Evolutionary conservation across 1,140 invertebrate genomes (phyloP), one percentile per base, ranked within the genome.

Genomic region (Asobara japonica): DNA sequence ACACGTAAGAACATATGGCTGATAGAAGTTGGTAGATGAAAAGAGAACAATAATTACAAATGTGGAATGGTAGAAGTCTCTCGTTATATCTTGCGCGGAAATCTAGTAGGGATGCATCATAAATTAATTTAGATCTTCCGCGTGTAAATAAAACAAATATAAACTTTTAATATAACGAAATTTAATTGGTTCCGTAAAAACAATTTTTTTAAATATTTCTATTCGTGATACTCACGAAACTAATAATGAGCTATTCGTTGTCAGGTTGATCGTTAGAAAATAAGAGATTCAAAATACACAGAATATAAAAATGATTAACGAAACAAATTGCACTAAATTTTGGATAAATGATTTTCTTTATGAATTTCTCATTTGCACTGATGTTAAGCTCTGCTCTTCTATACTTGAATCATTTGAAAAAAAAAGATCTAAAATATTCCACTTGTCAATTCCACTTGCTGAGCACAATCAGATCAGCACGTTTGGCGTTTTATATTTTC

Each of bases 321-420:
- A 56, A 25, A 45, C 8, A 45, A 45, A 56, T 56, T 56, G 51
- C 51, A 56, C 51, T 25, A 56, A 56, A 56, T 56, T 56, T 56
- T 25, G 6, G 1, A 56, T 56, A 8, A 25, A 25, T 10, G 11
- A 56, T 56, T 56, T 25, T 2, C 18, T 56, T 11, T 11, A 51
- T 51, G 6, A 20, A 51, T 51, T 20, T 3, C 18, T 51, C 18
- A n/a, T 45, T 45, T 45, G 13, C n/a, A 45, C 10, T 7, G 51
- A 56, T 22, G 25, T 10, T 56, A 25, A 20, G 51, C 20, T 25
- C 20, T 13, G 11, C 45, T 7, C 16, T n/a, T 20, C 20, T 3
- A 5, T 18, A 56, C 22, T 56, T 56, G 8, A 13, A 56, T 3
- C 18, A 56, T 25, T 56, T 56, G 3, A 56, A 56, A 56, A 56